Evolutionary conservation across 1,140 invertebrate species (phyloP).

Genomic region (Teleopsis dalmanni): DNA sequence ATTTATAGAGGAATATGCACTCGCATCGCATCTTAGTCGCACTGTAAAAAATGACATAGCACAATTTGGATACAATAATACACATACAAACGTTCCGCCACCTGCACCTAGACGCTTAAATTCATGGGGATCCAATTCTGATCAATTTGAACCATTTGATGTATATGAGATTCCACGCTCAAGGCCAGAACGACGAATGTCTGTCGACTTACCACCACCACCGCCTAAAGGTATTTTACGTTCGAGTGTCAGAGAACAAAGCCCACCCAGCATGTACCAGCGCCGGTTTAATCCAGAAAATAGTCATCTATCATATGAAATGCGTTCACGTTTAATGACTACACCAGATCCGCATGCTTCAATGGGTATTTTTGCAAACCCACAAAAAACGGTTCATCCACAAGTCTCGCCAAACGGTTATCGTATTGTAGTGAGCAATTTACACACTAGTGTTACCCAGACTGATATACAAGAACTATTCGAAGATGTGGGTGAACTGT

Average conservation of each 20-base stretch:
- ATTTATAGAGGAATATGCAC: slow-evolving; percentile 27
- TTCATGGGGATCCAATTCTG: slow-evolving; percentile 18
- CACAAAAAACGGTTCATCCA: slow-evolving; percentile 32
- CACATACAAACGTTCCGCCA: slow-evolving; percentile 5
- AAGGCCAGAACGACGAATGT: slow-evolving; percentile 16
- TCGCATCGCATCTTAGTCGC: slow-evolving; percentile 14
- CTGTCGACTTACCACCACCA: slow-evolving; percentile 21
- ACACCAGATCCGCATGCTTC: slow-evolving; percentile 44
- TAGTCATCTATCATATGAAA: slow-evolving; percentile 33
- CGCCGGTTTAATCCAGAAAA: slow-evolving; percentile 24
- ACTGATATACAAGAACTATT: slow-evolving; percentile 90
- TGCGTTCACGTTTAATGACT: slow-evolving; percentile 31
- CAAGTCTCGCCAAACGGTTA: slow-evolving; percentile 50
- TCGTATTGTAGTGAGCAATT: slow-evolving; percentile 78
- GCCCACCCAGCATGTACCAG: slow-evolving; percentile 19
- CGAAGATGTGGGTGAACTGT: slow-evolving; percentile 80
- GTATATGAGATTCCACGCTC: slow-evolving; percentile 33
- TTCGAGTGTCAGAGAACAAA: slow-evolving; percentile 4
- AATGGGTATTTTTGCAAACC: slow-evolving; percentile 48
- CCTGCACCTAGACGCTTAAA: slow-evolving; percentile 8
- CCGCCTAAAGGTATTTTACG: slow-evolving; percentile 17
- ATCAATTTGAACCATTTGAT: slow-evolving; percentile 31
- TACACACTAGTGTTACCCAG: slow-evolving; percentile 74
- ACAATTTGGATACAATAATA: slow-evolving; percentile 1
- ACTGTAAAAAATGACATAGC: slow-evolving; percentile 17